Evolutionary conservation across 2,888 invertebrate species (phyloP).

Genomic region (Xylota segnis): DNA sequence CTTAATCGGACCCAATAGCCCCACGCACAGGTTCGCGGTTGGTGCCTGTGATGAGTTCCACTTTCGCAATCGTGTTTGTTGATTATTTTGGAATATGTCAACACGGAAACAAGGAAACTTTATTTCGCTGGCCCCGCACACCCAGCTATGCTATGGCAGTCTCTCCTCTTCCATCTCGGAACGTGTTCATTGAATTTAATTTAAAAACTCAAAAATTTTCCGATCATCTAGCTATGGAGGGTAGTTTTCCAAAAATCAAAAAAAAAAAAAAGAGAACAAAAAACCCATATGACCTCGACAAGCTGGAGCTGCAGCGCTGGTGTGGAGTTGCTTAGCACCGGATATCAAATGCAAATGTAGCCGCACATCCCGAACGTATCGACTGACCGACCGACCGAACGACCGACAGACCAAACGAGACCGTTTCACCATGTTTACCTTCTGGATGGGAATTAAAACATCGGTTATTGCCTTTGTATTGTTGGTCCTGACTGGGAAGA

Average conservation of each 20-base stretch:
- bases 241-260: constrained; percentile 10
- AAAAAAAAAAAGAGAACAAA: constrained; percentile 27
- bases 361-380: not conserved
- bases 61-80: constrained; percentile 60
- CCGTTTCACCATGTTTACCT: constrained; percentile 60
- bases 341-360: constrained; percentile 11
- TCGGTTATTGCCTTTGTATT: constrained; percentile 64
- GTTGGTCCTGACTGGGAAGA: too few species aligned
- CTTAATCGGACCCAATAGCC: constrained; percentile 62
- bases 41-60: constrained; percentile 61
- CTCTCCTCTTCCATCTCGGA: constrained; percentile 9
- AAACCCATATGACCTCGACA: constrained; percentile 32
- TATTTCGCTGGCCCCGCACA: constrained; percentile 21
- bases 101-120: constrained; percentile 59
- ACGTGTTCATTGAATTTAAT: constrained; percentile 66
- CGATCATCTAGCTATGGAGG: constrained; percentile 18
- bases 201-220: constrained; percentile 56
- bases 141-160: not conserved
- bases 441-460: constrained; percentile 70
- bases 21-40: constrained; percentile 51
- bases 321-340: constrained; percentile 23
- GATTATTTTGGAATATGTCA: constrained; percentile 70
- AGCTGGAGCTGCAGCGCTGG: constrained; percentile 2
- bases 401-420: constrained; percentile 16
- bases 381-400: not conserved